Conservation (phyloP, 37 sponge, comb jelly and placozoan species). For the Halichondria panicea region DNA sequence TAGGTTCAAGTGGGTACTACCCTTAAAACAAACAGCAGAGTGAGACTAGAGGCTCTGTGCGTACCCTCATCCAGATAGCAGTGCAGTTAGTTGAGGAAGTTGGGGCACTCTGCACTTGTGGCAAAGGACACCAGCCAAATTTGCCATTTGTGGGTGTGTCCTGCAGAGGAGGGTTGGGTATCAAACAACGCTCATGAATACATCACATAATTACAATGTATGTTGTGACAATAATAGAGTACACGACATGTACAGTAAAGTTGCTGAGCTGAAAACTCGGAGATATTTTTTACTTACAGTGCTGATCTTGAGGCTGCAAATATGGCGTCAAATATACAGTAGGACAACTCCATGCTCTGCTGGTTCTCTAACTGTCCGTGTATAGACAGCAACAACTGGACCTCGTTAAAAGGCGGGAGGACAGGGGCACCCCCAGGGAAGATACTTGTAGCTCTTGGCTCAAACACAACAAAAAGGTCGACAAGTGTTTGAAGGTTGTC, state of each 20-base stretch:
- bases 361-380: slow-evolving; percentile 39
- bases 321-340: slow-evolving; percentile 66
- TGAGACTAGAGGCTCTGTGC: background rate
- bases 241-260: too few relatives aligned
- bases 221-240: too few relatives aligned
- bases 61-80: slow-evolving; percentile 73
- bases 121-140: slow-evolving; percentile 32
- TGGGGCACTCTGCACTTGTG: slow-evolving; percentile 15
- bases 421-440: background rate
- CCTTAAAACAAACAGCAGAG: background rate
- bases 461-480: slow-evolving; percentile 33
- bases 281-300: too few relatives aligned
- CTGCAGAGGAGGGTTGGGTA: too few relatives aligned
- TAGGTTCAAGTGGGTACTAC: too few relatives aligned
- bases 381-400: slow-evolving; percentile 44
- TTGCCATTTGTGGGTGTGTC: too few relatives aligned
- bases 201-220: too few relatives aligned
- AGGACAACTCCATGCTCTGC: slow-evolving; percentile 20
- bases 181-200: too few relatives aligned
- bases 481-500: slow-evolving; percentile 38
- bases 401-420: slow-evolving; percentile 47
- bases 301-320: slow-evolving; percentile 52
- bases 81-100: slow-evolving; percentile 26
- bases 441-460: slow-evolving; percentile 1
- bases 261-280: too few relatives aligned